Conservation (phyloP, 2,797 vertebrate species). For the Ctenochaetus hawaiiensis region DNA sequence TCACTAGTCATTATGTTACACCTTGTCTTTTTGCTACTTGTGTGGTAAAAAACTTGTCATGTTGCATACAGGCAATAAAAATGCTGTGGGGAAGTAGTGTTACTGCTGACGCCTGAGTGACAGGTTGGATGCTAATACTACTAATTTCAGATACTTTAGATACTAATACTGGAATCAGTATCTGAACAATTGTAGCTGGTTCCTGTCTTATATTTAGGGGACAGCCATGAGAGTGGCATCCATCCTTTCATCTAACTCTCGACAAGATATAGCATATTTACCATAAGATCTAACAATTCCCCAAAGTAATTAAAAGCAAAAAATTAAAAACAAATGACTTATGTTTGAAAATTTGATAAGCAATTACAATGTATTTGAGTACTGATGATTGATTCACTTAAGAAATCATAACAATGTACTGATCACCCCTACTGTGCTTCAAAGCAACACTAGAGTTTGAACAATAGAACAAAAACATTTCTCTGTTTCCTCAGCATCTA, state of each 20-base stretch:
- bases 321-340: not conserved
- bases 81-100: too few relatives aligned
- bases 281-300: not conserved
- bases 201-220: not conserved
- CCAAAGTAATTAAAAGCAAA: not conserved
- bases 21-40: too few relatives aligned
- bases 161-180: not conserved
- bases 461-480: not conserved
- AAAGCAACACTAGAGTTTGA: not conserved
- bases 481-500: constrained; percentile 5
- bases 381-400: not conserved
- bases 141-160: too few relatives aligned
- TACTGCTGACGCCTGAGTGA: too few relatives aligned
- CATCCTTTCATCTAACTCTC: not conserved
- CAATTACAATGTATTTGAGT: not conserved
- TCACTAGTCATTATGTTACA: not conserved
- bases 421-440: not conserved
- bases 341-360: not conserved
- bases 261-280: not conserved
- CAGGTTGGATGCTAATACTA: too few relatives aligned
- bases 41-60: too few relatives aligned
- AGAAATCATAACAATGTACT: not conserved
- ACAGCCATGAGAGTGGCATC: not conserved
- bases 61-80: too few relatives aligned
- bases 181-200: not conserved